Evolutionary conservation across 2,797 vertebrate species (phyloP), one percentile per base, ranked within the genome.

Genomic region (Gadopsis bispinosus): DNA sequence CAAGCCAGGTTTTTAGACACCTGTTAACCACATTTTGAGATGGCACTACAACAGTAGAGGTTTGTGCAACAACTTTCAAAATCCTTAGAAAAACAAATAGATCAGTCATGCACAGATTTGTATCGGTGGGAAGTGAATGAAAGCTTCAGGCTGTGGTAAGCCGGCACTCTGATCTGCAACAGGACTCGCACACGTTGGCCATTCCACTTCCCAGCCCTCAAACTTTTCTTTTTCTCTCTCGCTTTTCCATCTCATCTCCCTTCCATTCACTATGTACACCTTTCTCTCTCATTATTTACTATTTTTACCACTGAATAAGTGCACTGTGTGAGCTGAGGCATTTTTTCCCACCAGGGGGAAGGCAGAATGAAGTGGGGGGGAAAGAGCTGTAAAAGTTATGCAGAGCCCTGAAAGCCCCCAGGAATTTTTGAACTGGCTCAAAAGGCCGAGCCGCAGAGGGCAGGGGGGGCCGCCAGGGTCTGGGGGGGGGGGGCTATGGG

Each of bases 341-440:
- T 83, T 89, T 90, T 90, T 93, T 92, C 90, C 90, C 89, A 92
- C 75, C 83, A 75, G 68, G 1, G 75, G 65, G 50, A 83, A 60
- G 66, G 75, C 78, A 86, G 67, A 87, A 85, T 85, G 69, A 84
- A 87, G 70, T 79, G 75, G 84, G 79, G 67, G 67, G 73, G 26
- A 41, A 70, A 82, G 76, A 80, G 62, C 83, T 77, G 53, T 77
- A 77, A 81, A 91, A 94, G 92, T 93, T 94, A 90, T 94, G 89
- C 79, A 60, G 87, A 75, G 79, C 89, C 85, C 89, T 86, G 80
- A 91, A 91, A 91, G 70, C 85, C 89, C 85, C 84, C 73, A 43
- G 8, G 90, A 90, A 95, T 95, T 95, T 92, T 91, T 94, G 91
- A 95, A 93, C 91, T 73, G 82, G 74, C 89, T 94, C 89, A 91